phyloP scores from a whole-genome alignment of 2,113 vertebrate species.

The Hypomesus transpacificus region DNA sequence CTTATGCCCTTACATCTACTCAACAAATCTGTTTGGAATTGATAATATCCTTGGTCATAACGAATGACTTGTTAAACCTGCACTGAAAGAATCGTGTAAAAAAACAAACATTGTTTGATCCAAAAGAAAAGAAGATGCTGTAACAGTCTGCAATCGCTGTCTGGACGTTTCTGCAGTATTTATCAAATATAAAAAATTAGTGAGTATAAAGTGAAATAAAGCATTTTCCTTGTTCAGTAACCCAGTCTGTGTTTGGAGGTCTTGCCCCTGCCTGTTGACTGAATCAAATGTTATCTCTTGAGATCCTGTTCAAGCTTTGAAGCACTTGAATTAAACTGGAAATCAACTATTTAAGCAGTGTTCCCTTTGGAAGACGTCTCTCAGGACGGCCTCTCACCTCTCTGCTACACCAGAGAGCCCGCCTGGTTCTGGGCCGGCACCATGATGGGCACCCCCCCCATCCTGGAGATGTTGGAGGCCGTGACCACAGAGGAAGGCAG shows the following conservation, averaged over 20 bases:
- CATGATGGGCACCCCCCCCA: conserved; percentile 87
- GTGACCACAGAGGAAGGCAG: conserved; percentile 61
- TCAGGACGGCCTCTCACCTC: neutral
- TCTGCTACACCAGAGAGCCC: conserved; percentile 81
- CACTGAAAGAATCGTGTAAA: conserved; percentile 12
- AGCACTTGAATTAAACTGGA: neutral
- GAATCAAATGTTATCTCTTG: conserved; percentile 15
- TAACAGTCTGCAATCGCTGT: conserved; percentile 48
- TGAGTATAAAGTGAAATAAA: conserved; percentile 30
- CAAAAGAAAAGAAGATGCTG: conserved; percentile 52
- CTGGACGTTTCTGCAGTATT: conserved; percentile 39
- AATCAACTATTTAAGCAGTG: conserved; percentile 28
- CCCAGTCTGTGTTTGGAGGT: conserved; percentile 35
- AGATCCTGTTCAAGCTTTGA: neutral
- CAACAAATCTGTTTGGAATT: too few species aligned
- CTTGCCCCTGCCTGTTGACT: conserved; percentile 1
- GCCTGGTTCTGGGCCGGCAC: conserved; percentile 86
- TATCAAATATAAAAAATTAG: conserved; percentile 50
- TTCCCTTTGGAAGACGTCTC: neutral
- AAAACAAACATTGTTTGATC: conserved; percentile 23
- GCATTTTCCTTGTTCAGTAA: conserved; percentile 34
- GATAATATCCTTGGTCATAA: too few species aligned
- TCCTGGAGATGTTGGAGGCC: conserved; percentile 75
- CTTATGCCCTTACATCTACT: too few species aligned
- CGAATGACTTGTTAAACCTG: conserved; percentile 13